Percentiles rank a stretch among this genome's conserved stretches.
Conservation (phyloP, 2,113 vertebrate species). For the Holacanthus passer region DNA sequence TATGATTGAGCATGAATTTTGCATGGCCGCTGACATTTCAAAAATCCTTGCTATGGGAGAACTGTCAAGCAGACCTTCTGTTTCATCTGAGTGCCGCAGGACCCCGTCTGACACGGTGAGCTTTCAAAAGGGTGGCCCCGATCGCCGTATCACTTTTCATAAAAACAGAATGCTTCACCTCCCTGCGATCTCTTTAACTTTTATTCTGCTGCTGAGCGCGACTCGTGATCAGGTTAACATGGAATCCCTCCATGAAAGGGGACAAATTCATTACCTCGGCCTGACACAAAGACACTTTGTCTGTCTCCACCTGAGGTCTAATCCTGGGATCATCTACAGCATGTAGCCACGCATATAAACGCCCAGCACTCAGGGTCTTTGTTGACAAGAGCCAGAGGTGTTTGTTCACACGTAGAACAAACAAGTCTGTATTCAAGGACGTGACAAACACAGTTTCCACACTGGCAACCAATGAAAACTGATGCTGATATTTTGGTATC, state of each 20-base stretch:
- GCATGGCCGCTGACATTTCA: constrained; percentile 82
- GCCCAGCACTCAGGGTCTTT: constrained; percentile 17
- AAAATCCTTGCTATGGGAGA: constrained; percentile 59
- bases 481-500: background rate
- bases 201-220: constrained; percentile 55
- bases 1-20: constrained; percentile 86
- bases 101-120: constrained; percentile 46
- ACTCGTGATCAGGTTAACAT: constrained; percentile 67
- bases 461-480: background rate
- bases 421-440: constrained; percentile 15
- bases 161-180: constrained; percentile 78
- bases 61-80: constrained; percentile 46
- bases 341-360: constrained; percentile 12
- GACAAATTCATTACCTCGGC: constrained; percentile 65
- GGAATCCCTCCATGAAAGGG: constrained; percentile 40
- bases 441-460: background rate
- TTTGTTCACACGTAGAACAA: constrained; percentile 41
- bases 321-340: constrained; percentile 50
- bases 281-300: constrained; percentile 50
- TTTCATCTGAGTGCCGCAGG: constrained; percentile 30
- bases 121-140: constrained; percentile 47
- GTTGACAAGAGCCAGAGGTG: constrained; percentile 23
- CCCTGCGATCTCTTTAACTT: constrained; percentile 74
- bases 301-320: constrained; percentile 39
- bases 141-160: constrained; percentile 74